Evolutionary conservation across 2,888 invertebrate genomes (phyloP).

Genomic region (Eupithecia dodoneata): DNA sequence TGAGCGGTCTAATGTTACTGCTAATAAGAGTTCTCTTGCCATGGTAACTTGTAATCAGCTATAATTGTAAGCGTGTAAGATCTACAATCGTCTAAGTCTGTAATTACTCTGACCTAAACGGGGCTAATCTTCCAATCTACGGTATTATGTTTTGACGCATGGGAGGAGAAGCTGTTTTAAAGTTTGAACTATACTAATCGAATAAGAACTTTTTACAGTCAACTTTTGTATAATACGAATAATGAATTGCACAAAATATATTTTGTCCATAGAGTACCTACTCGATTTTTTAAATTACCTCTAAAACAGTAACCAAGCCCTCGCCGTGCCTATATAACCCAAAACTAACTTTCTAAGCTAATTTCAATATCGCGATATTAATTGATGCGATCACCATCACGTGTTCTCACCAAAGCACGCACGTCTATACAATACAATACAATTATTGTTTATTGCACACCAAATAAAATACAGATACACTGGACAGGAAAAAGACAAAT

Average conservation of each 20-base stretch:
- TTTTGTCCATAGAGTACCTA: too few species aligned
- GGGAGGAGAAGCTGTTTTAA: neutral
- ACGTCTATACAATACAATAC: too few species aligned
- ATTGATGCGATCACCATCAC: neutral
- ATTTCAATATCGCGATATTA: neutral
- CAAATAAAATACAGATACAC: too few species aligned
- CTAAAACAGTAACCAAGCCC: too few species aligned
- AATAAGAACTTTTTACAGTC: neutral
- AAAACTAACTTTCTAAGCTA: neutral
- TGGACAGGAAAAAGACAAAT: too few species aligned
- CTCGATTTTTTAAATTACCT: too few species aligned
- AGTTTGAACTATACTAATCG: neutral
- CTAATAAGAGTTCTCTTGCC: slow-evolving; percentile 22
- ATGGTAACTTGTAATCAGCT: slow-evolving; percentile 23
- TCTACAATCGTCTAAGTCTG: slow-evolving; percentile 11
- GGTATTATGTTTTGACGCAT: neutral
- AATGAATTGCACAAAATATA: too few species aligned
- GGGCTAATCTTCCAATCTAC: neutral
- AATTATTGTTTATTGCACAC: too few species aligned
- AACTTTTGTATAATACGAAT: too few species aligned
- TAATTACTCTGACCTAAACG: slow-evolving; percentile 6
- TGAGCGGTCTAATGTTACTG: slow-evolving; percentile 28
- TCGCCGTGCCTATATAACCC: too few species aligned
- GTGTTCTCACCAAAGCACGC: too few species aligned
- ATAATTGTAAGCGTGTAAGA: slow-evolving; percentile 15